phyloP scores from a whole-genome alignment of 2,797 vertebrate species.

The Pogoniulus pusillus region DNA sequence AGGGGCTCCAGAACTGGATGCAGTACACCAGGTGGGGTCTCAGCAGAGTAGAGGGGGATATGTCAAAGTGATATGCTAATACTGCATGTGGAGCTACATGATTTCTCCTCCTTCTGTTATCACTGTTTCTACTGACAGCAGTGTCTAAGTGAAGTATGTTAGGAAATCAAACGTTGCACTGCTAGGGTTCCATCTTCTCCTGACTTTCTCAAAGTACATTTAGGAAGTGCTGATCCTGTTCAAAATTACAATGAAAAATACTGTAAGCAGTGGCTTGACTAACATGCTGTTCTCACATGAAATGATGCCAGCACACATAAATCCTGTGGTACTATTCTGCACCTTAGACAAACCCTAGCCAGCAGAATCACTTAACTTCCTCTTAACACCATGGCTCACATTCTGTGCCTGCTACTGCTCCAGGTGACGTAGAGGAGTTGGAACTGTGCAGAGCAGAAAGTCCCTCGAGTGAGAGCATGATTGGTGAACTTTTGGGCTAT shows the following conservation, averaged over 20 bases:
- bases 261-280: background rate
- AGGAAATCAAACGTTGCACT: background rate
- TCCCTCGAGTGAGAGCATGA: background rate
- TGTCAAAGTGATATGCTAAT: background rate
- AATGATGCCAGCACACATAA: background rate
- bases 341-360: background rate
- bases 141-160: background rate
- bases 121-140: background rate
- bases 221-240: background rate
- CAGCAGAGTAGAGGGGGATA: no score
- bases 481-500: background rate
- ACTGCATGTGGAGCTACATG: background rate
- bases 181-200: background rate
- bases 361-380: background rate
- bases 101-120: background rate
- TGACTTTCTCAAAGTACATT: background rate
- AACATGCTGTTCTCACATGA: background rate
- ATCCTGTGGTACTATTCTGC: background rate
- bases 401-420: background rate
- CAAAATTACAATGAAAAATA: background rate
- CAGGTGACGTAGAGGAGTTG: background rate
- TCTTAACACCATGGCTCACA: fast-evolving
- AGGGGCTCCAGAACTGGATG: no score
- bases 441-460: background rate
- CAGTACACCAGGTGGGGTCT: no score